Conservation (phyloP, 2,888 invertebrate genomes). For the Celastrina argiolus region DNA sequence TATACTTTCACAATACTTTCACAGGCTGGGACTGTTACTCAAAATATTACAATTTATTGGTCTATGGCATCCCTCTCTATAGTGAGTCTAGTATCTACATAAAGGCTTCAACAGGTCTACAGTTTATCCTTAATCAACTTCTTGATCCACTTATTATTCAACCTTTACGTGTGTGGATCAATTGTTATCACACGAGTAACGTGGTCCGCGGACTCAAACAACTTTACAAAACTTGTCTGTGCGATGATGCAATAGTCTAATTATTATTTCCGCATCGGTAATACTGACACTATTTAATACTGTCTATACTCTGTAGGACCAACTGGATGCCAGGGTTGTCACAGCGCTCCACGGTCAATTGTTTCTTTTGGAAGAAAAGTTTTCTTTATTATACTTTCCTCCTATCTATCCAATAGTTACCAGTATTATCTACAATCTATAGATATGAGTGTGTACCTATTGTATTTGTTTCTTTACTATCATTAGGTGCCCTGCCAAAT, state of each 20-base stretch:
- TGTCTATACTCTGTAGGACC: constrained; percentile 42
- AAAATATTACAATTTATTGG: too few species aligned
- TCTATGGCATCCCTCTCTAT: too few species aligned
- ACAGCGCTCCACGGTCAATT: neutral
- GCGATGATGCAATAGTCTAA: constrained; percentile 54
- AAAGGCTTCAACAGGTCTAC: too few species aligned
- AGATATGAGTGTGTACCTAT: too few species aligned
- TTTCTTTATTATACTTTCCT: neutral
- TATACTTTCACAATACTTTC: too few species aligned
- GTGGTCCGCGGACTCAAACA: constrained; percentile 30
- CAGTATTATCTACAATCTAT: too few species aligned
- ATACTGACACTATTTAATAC: constrained; percentile 57
- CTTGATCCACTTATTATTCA: neutral
- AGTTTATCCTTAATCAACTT: too few species aligned
- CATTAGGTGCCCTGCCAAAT: too few species aligned
- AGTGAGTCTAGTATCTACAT: too few species aligned
- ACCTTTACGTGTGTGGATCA: neutral
- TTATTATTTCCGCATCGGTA: constrained; percentile 62
- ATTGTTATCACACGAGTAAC: constrained; percentile 24
- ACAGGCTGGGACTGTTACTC: too few species aligned
- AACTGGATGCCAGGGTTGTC: constrained; percentile 37
- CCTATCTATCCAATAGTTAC: too few species aligned
- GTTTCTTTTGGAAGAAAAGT: neutral
- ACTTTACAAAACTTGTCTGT: constrained; percentile 39
- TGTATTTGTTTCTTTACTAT: too few species aligned